A percentile compares a stretch with the other conserved stretches of the same genome.
Evolutionary conservation across 2,113 vertebrate genomes (phyloP).

Genomic region (Cervus canadensis): DNA sequence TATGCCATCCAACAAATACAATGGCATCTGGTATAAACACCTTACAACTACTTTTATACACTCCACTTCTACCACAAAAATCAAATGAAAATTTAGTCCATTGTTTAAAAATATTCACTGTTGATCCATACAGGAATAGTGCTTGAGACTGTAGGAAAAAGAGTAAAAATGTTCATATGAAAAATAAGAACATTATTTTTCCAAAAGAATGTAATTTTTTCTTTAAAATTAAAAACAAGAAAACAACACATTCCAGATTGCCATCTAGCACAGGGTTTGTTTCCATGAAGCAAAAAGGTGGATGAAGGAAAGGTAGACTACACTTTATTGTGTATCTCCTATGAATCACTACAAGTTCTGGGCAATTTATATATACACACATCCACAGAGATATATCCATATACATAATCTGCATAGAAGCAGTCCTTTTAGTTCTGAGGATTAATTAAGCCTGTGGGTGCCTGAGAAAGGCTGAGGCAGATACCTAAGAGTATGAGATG

Average conservation of each 20-base stretch:
- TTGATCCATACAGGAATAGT: not conserved
- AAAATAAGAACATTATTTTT: not conserved
- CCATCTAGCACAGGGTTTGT: not conserved
- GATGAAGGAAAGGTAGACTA: not conserved
- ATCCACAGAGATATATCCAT: not conserved
- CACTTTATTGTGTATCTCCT: not conserved
- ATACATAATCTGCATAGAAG: not conserved
- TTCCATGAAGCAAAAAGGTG: not conserved
- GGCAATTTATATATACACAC: too few relatives aligned
- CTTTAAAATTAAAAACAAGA: not conserved
- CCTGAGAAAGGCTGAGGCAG: not conserved
- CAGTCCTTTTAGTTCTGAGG: not conserved
- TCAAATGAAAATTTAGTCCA: slow-evolving; percentile 2
- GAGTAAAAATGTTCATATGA: not conserved
- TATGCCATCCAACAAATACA: slow-evolving; percentile 50
- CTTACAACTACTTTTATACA: slow-evolving; percentile 42
- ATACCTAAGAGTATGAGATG: not conserved
- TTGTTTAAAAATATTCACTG: not conserved
- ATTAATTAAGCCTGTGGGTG: not conserved
- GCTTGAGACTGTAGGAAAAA: not conserved
- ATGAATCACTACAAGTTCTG: not conserved
- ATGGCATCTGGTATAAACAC: not conserved
- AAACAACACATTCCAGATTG: not conserved
- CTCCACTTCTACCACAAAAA: not conserved
- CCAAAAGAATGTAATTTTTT: not conserved